A percentile compares a stretch with the other conserved stretches of the same genome.
These are phyloP conservation scores for Formica aserva DNA, from an alignment of 2,888 invertebrate genomes.

Conservation along the genomic window DNA sequence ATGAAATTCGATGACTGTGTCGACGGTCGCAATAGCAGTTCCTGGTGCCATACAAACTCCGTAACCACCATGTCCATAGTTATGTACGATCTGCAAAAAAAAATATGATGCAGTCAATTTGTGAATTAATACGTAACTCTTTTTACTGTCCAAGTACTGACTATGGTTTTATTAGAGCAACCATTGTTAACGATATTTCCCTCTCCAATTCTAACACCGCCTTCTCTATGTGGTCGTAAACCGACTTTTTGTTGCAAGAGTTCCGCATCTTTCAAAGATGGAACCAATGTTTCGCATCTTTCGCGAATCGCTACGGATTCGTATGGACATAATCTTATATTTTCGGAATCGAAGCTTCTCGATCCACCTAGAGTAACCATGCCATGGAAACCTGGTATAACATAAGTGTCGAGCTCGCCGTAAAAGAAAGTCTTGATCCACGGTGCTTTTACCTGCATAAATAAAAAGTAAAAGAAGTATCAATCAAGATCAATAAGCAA, in stretches of 20 bases:
- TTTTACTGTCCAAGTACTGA: slow-evolving; percentile 61
- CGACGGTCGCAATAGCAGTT: slow-evolving; percentile 90
- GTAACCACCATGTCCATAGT: slow-evolving; percentile 98
- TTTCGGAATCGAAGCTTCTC: slow-evolving; percentile 93
- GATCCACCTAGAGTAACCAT: slow-evolving; percentile 94
- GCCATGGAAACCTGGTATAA: slow-evolving; percentile 92
- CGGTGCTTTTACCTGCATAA: slow-evolving; percentile 90
- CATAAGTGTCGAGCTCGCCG: slow-evolving; percentile 94
- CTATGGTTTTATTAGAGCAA: slow-evolving; percentile 68
- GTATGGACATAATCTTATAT: slow-evolving; percentile 89
- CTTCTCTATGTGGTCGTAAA: slow-evolving; percentile 92
- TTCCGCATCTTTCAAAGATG: slow-evolving; percentile 87
- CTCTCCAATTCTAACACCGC: slow-evolving; percentile 90
- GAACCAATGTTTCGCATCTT: slow-evolving; percentile 92
- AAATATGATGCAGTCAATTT: neutral
- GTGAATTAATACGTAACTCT: neutral
- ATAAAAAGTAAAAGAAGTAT: neutral
- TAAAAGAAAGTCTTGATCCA: slow-evolving; percentile 97
- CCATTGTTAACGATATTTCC: slow-evolving; percentile 86
- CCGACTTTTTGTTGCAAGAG: slow-evolving; percentile 86
- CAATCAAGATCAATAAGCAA: neutral
- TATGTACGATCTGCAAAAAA: slow-evolving; percentile 90
- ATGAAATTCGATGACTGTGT: slow-evolving; percentile 83
- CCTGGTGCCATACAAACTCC: slow-evolving; percentile 97
- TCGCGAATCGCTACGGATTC: slow-evolving; percentile 93